Conservation (phyloP, 1,140 invertebrate genomes). For the Caerostris extrusa region DNA sequence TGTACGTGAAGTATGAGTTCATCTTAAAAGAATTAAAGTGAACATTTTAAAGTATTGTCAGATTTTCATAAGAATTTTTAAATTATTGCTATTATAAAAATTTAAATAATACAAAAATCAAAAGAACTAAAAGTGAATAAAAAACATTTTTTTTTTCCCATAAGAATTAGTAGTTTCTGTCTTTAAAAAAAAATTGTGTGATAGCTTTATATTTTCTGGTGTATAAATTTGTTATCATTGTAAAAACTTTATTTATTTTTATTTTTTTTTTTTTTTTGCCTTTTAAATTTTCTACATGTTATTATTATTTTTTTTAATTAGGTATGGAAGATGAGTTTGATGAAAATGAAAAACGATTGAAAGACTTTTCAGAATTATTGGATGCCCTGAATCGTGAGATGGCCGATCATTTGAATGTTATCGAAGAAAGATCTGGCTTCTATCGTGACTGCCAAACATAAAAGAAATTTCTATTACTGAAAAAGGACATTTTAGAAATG, state of each 20-base stretch:
- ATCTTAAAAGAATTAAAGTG: too few species aligned
- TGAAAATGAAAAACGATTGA: constrained; percentile 82
- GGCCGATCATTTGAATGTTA: constrained; percentile 82
- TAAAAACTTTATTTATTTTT: neutral
- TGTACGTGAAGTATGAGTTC: too few species aligned
- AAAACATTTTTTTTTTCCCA: too few species aligned
- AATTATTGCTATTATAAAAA: too few species aligned
- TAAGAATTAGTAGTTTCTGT: too few species aligned
- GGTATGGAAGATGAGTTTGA: constrained; percentile 83
- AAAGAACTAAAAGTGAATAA: too few species aligned
- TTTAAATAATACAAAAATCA: too few species aligned
- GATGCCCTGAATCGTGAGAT: constrained; percentile 82
- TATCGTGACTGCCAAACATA: constrained; percentile 82
- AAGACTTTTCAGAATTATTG: constrained; percentile 81
- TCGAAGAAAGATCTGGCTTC: constrained; percentile 82
- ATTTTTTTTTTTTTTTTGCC: neutral
- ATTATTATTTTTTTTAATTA: constrained; percentile 76
- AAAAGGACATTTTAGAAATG: constrained; percentile 15
- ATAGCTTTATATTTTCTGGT: too few species aligned
- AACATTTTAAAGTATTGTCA: too few species aligned
- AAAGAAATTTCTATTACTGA: constrained; percentile 5
- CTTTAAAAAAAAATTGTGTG: too few species aligned
- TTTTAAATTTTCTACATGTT: neutral
- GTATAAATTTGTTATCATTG: neutral
- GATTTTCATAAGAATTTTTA: too few species aligned